Evolutionary conservation across 2,113 vertebrate genomes (phyloP).

Genomic region (Xerus inauris): DNA sequence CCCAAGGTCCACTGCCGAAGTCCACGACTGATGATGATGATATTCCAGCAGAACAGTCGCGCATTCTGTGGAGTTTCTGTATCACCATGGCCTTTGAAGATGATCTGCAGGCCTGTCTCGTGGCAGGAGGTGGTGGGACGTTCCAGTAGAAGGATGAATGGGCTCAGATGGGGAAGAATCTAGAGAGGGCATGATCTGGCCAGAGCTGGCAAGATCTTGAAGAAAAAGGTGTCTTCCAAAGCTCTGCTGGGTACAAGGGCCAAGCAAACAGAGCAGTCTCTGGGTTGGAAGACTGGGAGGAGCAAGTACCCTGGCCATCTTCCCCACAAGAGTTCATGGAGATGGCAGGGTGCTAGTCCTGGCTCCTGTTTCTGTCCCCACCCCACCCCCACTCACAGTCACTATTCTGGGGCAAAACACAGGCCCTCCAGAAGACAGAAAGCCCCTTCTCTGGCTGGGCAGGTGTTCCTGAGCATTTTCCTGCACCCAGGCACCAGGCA

Average conservation of each 20-base stretch:
- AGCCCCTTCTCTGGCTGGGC: accelerated
- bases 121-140: accelerated
- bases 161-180: neutral
- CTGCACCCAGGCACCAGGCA: neutral
- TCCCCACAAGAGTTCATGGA: accelerated
- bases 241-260: neutral
- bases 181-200: neutral
- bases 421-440: neutral
- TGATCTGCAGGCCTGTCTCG: neutral
- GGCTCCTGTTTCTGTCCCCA: neutral
- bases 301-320: neutral
- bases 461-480: neutral
- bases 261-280: no score
- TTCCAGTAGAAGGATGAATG: neutral
- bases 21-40: neutral
- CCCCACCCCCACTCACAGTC: no score
- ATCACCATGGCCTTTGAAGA: neutral
- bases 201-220: neutral
- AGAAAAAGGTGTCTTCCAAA: neutral
- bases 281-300: neutral
- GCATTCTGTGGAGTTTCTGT: neutral
- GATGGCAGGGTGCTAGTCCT: neutral
- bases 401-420: neutral
- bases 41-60: accelerated
- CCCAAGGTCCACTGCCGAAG: no score